These are phyloP conservation scores for Styela clava DNA, from an alignment of 23 tunicate genomes.

Conservation along the genomic window DNA sequence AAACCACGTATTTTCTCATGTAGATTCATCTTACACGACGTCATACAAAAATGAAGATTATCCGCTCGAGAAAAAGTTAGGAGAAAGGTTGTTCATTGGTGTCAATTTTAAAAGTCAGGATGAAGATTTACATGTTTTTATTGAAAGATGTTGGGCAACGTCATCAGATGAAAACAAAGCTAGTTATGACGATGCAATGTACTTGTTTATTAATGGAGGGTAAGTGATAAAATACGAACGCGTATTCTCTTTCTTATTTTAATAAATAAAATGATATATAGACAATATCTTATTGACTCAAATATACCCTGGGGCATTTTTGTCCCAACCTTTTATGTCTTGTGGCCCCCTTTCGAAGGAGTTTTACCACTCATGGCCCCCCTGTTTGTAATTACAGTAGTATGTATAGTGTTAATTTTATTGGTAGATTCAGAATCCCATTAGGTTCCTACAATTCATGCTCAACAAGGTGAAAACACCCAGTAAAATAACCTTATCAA, in stretches of 20 bases:
- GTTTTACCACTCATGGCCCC: too few species aligned
- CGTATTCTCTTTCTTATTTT: neutral
- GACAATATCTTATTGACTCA: too few species aligned
- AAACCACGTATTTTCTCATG: too few species aligned
- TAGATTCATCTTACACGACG: neutral
- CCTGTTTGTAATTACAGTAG: too few species aligned
- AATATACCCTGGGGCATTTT: too few species aligned
- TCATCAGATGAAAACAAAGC: constrained; percentile 9
- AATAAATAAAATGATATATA: neutral
- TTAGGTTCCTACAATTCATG: too few species aligned
- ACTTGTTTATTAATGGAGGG: constrained; percentile 61
- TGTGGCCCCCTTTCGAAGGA: too few species aligned
- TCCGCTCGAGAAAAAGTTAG: constrained; percentile 40
- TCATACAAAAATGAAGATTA: constrained; percentile 39
- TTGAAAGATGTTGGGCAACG: constrained; percentile 43
- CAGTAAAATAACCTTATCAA: too few species aligned
- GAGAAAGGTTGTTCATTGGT: constrained; percentile 36
- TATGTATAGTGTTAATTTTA: too few species aligned
- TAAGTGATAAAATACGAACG: neutral
- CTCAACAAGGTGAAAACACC: too few species aligned
- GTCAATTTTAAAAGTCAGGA: constrained; percentile 39
- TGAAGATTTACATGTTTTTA: constrained; percentile 38
- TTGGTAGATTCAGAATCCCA: too few species aligned
- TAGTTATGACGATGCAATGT: neutral
- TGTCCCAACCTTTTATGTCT: too few species aligned